A percentile compares a stretch with the other conserved stretches of the same genome.
Conservation (phyloP, 2,113 vertebrate species). For the Zapus hudsonius region DNA sequence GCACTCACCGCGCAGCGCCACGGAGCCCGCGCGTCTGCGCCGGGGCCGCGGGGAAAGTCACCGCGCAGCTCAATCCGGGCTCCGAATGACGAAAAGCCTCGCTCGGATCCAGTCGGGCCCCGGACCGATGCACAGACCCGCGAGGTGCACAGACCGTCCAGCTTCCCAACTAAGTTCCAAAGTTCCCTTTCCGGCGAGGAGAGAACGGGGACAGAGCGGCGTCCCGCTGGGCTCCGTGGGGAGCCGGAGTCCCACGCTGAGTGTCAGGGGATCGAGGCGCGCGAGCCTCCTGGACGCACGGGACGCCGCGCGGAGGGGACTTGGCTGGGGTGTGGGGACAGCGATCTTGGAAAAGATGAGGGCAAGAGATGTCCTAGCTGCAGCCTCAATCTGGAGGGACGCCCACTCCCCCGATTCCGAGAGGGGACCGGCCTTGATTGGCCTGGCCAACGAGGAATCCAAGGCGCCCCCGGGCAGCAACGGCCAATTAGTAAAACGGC, state of each 20-base stretch:
- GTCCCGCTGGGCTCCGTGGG: not conserved
- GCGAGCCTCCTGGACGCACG: not conserved
- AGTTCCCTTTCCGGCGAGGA: conserved; percentile 77
- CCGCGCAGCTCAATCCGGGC: conserved; percentile 76
- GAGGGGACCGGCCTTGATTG: conserved; percentile 9
- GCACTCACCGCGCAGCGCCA: conserved; percentile 68
- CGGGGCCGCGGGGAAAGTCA: conserved; percentile 53
- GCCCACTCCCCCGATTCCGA: not conserved
- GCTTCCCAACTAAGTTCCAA: conserved; percentile 77
- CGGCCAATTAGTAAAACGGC: conserved; percentile 47
- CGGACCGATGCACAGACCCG: conserved; percentile 2
- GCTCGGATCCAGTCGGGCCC: not conserved
- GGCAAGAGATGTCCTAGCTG: not conserved
- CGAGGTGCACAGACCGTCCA: not conserved
- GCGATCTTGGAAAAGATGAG: conserved; percentile 22
- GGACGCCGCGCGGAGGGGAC: not conserved
- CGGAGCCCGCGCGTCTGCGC: conserved; percentile 59
- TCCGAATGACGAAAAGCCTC: conserved; percentile 73
- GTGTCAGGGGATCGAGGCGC: not conserved
- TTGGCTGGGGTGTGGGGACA: not conserved
- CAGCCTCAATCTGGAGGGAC: not conserved
- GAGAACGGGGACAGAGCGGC: not conserved
- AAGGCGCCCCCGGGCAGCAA: not conserved
- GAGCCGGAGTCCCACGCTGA: not conserved
- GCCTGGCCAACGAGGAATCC: conserved; percentile 20